Base-by-base conservation (phyloP, 1,140 invertebrate genomes). In the Lepidurus couesii region DNA sequence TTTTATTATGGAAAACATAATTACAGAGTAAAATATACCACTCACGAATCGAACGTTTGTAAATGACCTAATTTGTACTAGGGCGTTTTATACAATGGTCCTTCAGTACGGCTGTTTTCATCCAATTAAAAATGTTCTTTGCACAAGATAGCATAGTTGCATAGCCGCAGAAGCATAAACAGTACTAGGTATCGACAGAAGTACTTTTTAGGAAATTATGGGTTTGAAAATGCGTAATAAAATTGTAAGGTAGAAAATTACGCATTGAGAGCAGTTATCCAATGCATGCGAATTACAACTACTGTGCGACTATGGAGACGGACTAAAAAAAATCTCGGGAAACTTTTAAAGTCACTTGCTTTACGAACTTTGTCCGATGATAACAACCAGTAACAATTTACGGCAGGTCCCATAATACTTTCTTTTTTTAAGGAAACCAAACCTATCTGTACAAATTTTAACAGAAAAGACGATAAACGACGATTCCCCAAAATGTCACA, bases 11-110 rank as follows among this genome's bases (percentile, higher is more conserved):
- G 53, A 65, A 65, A 65, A 13, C 53, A 65, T 65, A 65, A 65
- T 65, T 65, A 65, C 53, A 65, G 21, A 65, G 13, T 65, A 65
- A 65, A 21, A 21, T 65, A 65, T 21, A 65, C 53, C 16, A 65
- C 16, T 65, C 8, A 9, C 16, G 13, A n/a, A 65, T 65, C 53
- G 53, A 65, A 65, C 53, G 13, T 65, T 65, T 65, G 53, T 65
- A 65, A 65, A 65, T 65, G 21, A 16, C 53, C 53, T 21, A 65
- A n/a, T 65, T 65, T 65, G 53, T 65, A 65, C 53, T 65, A 65
- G 53, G 53, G 53, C 53, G 53, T 65, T 34, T 65, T 65, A 65
- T 65, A 65, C 53, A 65, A 65, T 65, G 53, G 53, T 65, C 53
- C 53, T 65, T 65, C 53, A 65, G 53, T 65, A 65, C 53, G 53